Conservation (phyloP, 2,797 vertebrate species). For the Kryptolebias ocellatus region DNA sequence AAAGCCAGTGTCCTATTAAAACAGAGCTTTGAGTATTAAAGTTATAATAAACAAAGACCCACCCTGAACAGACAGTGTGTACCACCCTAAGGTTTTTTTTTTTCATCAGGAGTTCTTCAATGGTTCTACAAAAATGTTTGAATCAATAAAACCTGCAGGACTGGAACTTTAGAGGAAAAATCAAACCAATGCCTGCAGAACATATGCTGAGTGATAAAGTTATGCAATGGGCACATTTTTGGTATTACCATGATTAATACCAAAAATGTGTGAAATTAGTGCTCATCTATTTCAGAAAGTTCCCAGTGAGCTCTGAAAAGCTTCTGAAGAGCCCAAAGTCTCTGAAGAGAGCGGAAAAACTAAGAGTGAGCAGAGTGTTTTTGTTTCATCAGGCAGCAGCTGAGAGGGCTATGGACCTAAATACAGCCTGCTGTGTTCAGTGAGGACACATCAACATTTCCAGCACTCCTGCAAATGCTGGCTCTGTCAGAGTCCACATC, state of each 20-base stretch:
- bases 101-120: no score
- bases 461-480: not conserved
- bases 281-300: slow-evolving; percentile 15
- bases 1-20: no score
- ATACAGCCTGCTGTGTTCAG: slow-evolving; percentile 5
- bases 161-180: no score
- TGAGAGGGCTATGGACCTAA: slow-evolving; percentile 20
- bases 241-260: no score
- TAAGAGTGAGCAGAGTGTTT: slow-evolving; percentile 33
- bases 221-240: not conserved
- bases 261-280: not conserved
- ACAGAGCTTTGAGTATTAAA: no score
- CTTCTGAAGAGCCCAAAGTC: not conserved
- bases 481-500: not conserved
- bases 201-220: not conserved
- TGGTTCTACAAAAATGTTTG: no score
- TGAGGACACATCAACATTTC: not conserved
- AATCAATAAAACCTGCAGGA: no score
- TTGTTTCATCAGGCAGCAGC: slow-evolving; percentile 45
- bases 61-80: no score
- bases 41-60: no score
- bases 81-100: no score
- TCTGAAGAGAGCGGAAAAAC: slow-evolving; percentile 15
- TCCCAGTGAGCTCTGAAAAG: slow-evolving; percentile 7
- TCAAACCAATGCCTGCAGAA: slow-evolving; percentile 2